Percentiles rank a stretch among this genome's conserved stretches.
phyloP scores from a whole-genome alignment of 2,797 vertebrate genomes.

The Jordanella pulchra region DNA sequence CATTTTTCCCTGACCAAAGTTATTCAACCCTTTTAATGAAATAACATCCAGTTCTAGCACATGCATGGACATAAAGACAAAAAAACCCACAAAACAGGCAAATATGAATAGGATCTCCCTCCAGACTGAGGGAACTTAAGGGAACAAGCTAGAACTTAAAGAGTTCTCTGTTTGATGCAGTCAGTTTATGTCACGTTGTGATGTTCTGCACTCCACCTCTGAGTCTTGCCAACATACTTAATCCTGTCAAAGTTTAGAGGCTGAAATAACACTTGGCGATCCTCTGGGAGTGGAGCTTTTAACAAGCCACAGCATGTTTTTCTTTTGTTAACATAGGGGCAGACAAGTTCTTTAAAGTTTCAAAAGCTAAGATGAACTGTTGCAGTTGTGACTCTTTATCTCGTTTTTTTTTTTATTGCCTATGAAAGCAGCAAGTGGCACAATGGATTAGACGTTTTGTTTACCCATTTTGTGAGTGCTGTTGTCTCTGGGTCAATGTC shows the following conservation, averaged over 20 bases:
- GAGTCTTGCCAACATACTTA: slow-evolving; percentile 19
- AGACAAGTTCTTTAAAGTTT: slow-evolving; percentile 28
- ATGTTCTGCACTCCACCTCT: slow-evolving; percentile 27
- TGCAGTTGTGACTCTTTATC: slow-evolving; percentile 28
- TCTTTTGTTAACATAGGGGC: slow-evolving; percentile 2
- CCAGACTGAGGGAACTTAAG: slow-evolving; percentile 32
- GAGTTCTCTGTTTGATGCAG: slow-evolving; percentile 41
- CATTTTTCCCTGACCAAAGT: not conserved
- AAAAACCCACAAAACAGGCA: not conserved
- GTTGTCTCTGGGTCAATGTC: slow-evolving; percentile 41
- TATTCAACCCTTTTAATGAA: not conserved
- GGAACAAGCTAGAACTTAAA: no score
- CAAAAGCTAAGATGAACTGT: slow-evolving; percentile 24
- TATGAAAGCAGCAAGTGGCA: slow-evolving; percentile 21
- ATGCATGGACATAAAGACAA: not conserved
- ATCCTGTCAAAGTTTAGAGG: slow-evolving; percentile 28
- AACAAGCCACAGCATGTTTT: slow-evolving; percentile 16
- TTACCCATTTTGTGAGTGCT: slow-evolving; percentile 37
- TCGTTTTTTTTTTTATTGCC: slow-evolving; percentile 32
- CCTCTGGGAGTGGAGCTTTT: slow-evolving; percentile 14
- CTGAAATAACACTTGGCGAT: slow-evolving; percentile 7
- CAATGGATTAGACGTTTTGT: slow-evolving; percentile 30
- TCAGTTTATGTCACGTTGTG: slow-evolving; percentile 35
- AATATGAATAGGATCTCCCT: slow-evolving; percentile 20
- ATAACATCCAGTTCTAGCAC: not conserved